A percentile compares a stretch with the other conserved stretches of the same genome.
Conservation (phyloP, 37 sponge, comb jelly and placozoan genomes). For the Amphimedon queenslandica region DNA sequence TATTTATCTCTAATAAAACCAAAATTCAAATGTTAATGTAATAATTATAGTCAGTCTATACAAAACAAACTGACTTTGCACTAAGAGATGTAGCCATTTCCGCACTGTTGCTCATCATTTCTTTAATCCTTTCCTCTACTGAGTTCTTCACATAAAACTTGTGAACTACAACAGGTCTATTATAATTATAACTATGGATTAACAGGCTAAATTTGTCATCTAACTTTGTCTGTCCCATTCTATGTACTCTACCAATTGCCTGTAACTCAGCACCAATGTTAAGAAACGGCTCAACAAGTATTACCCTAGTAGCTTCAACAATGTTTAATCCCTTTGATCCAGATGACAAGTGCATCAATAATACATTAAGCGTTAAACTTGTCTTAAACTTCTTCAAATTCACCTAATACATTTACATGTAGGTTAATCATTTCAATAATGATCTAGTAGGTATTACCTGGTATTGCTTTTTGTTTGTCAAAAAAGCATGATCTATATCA, state of each 20-base stretch:
- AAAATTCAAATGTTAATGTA: no score
- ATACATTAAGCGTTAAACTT: slow-evolving; percentile 35
- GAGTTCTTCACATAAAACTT: slow-evolving; percentile 40
- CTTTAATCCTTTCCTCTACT: slow-evolving; percentile 57
- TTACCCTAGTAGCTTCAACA: slow-evolving; percentile 82
- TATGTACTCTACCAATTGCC: slow-evolving; percentile 80
- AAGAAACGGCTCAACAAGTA: slow-evolving; percentile 77
- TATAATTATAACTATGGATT: neutral
- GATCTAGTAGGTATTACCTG: neutral
- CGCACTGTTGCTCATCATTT: slow-evolving; percentile 8
- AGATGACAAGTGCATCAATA: slow-evolving; percentile 60
- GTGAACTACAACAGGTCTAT: slow-evolving; percentile 27
- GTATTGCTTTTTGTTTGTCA: neutral
- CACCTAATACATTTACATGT: slow-evolving; percentile 4
- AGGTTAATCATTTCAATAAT: no score
- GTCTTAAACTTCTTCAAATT: slow-evolving; percentile 54
- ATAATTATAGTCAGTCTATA: no score
- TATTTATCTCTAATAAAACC: no score
- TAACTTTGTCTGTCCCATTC: slow-evolving; percentile 86
- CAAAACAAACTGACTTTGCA: neutral
- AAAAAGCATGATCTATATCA: neutral
- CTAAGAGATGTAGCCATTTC: neutral
- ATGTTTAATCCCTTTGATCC: slow-evolving; percentile 88
- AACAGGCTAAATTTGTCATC: neutral
- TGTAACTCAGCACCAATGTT: slow-evolving; percentile 74